These are phyloP conservation scores for Bombus pascuorum DNA, from an alignment of 1,140 invertebrate genomes.

Conservation along the genomic window DNA sequence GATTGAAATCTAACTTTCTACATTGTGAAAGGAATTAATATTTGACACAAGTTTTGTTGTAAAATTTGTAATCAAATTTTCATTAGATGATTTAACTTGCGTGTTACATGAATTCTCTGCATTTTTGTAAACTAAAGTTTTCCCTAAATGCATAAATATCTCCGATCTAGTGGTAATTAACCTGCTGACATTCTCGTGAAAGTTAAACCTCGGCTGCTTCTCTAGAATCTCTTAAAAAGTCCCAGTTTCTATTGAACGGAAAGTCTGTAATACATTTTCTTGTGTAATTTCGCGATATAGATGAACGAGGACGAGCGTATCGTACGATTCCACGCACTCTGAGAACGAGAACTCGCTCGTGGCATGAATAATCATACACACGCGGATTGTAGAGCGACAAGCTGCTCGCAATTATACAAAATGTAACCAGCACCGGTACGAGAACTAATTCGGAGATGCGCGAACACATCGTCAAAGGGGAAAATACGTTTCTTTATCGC, in stretches of 20 bases:
- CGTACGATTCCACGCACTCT: not conserved
- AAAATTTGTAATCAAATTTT: no score
- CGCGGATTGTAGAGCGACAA: not conserved
- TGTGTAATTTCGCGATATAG: not conserved
- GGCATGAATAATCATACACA: constrained; percentile 11
- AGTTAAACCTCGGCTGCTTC: not conserved
- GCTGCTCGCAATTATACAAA: not conserved
- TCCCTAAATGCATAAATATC: no score
- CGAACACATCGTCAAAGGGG: constrained; percentile 1
- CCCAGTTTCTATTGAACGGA: not conserved
- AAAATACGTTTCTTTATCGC: constrained; percentile 19
- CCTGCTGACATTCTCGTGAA: no score
- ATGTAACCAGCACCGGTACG: not conserved
- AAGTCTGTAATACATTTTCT: not conserved
- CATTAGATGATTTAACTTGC: no score
- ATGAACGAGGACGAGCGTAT: not conserved
- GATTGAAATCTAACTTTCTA: no score
- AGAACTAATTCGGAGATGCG: constrained; percentile 13
- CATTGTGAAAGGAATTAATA: no score
- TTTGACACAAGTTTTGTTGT: no score
- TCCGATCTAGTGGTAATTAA: no score
- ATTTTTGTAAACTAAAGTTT: no score
- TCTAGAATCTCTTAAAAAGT: not conserved
- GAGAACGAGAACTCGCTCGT: not conserved
- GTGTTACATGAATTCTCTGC: no score